Percentiles rank a stretch among this genome's conserved stretches.
Conservation (phyloP, 2,888 invertebrate genomes). For the Tetheella fluctuosa region DNA sequence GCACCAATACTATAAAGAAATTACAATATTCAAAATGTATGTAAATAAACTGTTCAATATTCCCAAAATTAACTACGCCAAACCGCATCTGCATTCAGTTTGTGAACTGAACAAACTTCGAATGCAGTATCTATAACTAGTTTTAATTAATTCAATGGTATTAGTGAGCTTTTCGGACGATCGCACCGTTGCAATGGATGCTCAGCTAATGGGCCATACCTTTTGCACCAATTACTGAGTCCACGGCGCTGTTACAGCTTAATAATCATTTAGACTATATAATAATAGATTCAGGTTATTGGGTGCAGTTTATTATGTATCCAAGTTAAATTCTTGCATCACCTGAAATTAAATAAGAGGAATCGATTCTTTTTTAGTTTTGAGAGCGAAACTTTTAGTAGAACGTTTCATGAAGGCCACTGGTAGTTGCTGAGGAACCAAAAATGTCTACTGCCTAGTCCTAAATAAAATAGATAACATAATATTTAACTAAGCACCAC, state of each 20-base stretch:
- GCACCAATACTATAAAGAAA: neutral
- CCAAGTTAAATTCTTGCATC: neutral
- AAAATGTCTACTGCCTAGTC: neutral
- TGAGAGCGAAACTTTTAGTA: too few relatives aligned
- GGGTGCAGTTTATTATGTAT: neutral
- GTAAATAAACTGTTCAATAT: constrained; percentile 18
- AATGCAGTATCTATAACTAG: constrained; percentile 24
- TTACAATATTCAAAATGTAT: constrained; percentile 9
- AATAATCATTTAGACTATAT: constrained; percentile 14
- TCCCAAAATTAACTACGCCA: constrained; percentile 9
- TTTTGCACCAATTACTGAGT: constrained; percentile 15
- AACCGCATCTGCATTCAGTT: constrained; percentile 19
- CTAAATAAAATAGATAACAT: too few relatives aligned
- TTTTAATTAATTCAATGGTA: constrained; percentile 51
- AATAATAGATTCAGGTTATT: neutral
- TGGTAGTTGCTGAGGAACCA: neutral
- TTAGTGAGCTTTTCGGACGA: constrained; percentile 45
- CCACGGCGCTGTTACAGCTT: constrained; percentile 17
- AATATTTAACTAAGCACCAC: neutral
- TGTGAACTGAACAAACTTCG: constrained; percentile 28
- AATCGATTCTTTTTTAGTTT: neutral
- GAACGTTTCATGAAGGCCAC: neutral
- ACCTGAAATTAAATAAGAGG: neutral
- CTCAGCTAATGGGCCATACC: constrained; percentile 39
- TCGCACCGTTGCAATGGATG: constrained; percentile 40